Evolutionary conservation across 1,140 invertebrate genomes (phyloP).

Genomic region (Maniola jurtina): DNA sequence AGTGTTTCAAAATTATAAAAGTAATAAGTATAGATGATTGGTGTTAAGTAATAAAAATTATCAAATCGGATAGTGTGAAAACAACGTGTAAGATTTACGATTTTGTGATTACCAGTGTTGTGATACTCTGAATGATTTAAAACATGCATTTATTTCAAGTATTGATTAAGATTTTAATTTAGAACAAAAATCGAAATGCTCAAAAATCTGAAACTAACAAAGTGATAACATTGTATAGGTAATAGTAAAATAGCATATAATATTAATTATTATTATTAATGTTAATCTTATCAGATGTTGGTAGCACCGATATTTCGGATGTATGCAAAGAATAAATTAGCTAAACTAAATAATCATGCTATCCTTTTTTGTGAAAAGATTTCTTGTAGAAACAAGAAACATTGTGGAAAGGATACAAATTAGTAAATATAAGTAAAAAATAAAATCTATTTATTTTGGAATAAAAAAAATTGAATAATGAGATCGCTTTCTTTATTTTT

Average conservation of each 20-base stretch:
- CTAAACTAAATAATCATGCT: too few relatives aligned
- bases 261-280: too few relatives aligned
- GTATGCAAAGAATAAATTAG: too few relatives aligned
- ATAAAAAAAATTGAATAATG: conserved; percentile 30
- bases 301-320: too few relatives aligned
- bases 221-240: conserved; percentile 1
- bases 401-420: too few relatives aligned
- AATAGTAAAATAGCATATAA: background rate
- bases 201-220: background rate
- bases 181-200: background rate
- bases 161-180: background rate
- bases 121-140: conserved; percentile 1
- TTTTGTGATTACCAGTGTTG: conserved; percentile 5
- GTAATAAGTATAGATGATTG: too few relatives aligned
- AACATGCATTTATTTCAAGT: conserved; percentile 6
- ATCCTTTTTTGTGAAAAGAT: too few relatives aligned
- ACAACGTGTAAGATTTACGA: background rate
- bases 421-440: conserved; percentile 14
- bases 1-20: too few relatives aligned
- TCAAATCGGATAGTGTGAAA: background rate
- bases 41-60: background rate
- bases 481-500: conserved; percentile 3
- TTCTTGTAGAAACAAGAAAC: too few relatives aligned
- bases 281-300: too few relatives aligned
- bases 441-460: conserved; percentile 39